Percentiles rank a stretch among this genome's conserved stretches.
Evolutionary conservation across 2,888 invertebrate species (phyloP).

Genomic region (Xanthia togata): DNA sequence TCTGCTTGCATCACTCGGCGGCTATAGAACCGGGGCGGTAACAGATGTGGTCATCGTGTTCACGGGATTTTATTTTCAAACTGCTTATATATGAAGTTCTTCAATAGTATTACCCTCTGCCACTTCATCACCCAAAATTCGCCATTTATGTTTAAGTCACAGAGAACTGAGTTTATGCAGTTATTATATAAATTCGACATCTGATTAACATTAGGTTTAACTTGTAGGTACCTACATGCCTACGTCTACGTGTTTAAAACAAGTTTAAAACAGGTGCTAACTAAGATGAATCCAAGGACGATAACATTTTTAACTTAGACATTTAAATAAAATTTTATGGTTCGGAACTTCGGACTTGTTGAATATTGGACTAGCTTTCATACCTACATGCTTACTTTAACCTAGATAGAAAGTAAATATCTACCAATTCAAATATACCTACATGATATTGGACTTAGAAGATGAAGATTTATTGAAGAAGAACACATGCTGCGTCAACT

Average conservation of each 20-base stretch:
- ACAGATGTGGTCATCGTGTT: too few relatives aligned
- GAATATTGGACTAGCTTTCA: not conserved
- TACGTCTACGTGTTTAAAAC: not conserved
- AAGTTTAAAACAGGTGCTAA: constrained; percentile 7
- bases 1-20: too few relatives aligned
- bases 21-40: too few relatives aligned
- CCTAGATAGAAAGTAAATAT: not conserved
- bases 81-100: too few relatives aligned
- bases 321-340: not conserved
- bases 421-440: not conserved
- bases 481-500: not conserved
- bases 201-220: too few relatives aligned
- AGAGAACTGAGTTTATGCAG: not conserved
- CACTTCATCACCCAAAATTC: too few relatives aligned
- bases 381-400: not conserved
- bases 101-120: too few relatives aligned
- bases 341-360: not conserved
- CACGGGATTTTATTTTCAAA: too few relatives aligned
- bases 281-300: not conserved
- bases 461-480: not conserved
- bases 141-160: too few relatives aligned
- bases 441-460: not conserved
- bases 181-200: not conserved
- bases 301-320: not conserved
- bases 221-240: not conserved